phyloP scores from a whole-genome alignment of 2,113 vertebrate species.

The Albula goreensis region DNA sequence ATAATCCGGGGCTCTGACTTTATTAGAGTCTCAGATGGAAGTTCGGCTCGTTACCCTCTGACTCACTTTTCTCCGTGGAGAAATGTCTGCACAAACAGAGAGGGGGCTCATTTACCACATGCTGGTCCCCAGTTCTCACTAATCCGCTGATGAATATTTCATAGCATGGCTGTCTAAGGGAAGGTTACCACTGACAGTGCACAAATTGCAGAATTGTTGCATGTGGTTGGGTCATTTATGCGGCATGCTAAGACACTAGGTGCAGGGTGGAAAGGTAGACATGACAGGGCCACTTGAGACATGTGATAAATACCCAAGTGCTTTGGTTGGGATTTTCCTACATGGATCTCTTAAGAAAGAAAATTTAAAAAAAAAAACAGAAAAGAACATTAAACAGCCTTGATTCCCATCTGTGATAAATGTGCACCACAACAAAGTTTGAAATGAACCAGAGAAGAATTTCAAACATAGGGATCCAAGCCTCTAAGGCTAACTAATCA shows the following conservation, averaged over 20 bases:
- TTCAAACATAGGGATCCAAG: background rate
- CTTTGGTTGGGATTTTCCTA: background rate
- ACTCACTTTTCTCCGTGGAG: background rate
- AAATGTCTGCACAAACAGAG: background rate
- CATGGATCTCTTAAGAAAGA: background rate
- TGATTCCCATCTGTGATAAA: background rate
- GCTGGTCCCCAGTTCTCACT: background rate
- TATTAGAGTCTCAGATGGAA: background rate
- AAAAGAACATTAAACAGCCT: too few relatives aligned
- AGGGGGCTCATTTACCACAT: background rate
- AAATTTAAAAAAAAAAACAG: too few relatives aligned
- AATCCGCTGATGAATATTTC: conserved; percentile 20
- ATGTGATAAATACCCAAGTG: too few relatives aligned
- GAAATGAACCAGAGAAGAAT: background rate
- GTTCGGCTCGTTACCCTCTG: background rate
- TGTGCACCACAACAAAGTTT: background rate
- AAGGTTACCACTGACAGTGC: background rate
- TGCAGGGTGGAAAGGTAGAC: too few relatives aligned
- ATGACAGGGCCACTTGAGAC: too few relatives aligned
- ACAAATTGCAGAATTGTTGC: background rate
- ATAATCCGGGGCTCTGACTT: background rate
- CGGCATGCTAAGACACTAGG: background rate
- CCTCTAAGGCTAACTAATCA: too few relatives aligned
- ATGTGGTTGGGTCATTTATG: background rate
- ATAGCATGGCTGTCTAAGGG: background rate